A percentile compares a stretch with the other conserved stretches of the same genome.
Conservation (phyloP, 2,113 vertebrate species). For the Oncorhynchus masou region DNA sequence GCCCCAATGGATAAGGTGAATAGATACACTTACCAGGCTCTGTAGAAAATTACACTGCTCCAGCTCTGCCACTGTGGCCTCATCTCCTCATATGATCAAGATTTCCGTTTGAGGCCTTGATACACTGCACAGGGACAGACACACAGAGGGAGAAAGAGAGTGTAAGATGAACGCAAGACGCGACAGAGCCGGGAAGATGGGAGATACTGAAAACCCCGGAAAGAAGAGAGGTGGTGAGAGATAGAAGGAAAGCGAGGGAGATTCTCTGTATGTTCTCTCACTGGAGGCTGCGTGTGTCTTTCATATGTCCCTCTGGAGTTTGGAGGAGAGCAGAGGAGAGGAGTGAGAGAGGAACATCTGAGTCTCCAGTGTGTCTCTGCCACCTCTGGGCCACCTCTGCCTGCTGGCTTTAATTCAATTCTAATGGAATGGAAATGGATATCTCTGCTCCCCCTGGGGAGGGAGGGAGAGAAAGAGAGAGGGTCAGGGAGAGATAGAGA, state of each 20-base stretch:
- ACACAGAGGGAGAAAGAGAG: not conserved
- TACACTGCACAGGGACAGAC: not conserved
- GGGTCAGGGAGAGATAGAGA: not conserved
- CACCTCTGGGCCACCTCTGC: conserved; percentile 19
- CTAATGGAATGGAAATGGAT: conserved; percentile 16
- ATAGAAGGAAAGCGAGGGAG: not conserved
- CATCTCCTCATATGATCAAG: conserved; percentile 23
- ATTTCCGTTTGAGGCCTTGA: conserved; percentile 36
- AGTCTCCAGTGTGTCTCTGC: not conserved
- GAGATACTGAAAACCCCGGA: not conserved
- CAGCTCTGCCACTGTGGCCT: not conserved
- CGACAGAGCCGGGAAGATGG: not conserved
- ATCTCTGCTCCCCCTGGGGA: not conserved
- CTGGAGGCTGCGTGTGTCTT: too few species aligned
- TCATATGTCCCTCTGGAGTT: too few species aligned
- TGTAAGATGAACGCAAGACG: not conserved
- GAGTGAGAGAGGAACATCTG: conserved; percentile 14
- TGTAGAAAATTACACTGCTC: not conserved
- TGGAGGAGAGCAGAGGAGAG: not conserved
- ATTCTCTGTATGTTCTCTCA: too few species aligned
- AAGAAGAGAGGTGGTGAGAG: conserved; percentile 4
- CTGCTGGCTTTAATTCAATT: conserved; percentile 37
- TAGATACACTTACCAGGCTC: not conserved
- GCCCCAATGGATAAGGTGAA: not conserved
- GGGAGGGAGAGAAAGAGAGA: not conserved